A percentile compares a stretch with the other conserved stretches of the same genome.
Evolutionary conservation across 2,113 vertebrate species (phyloP).

Genomic region (Sigmodon hispidus): DNA sequence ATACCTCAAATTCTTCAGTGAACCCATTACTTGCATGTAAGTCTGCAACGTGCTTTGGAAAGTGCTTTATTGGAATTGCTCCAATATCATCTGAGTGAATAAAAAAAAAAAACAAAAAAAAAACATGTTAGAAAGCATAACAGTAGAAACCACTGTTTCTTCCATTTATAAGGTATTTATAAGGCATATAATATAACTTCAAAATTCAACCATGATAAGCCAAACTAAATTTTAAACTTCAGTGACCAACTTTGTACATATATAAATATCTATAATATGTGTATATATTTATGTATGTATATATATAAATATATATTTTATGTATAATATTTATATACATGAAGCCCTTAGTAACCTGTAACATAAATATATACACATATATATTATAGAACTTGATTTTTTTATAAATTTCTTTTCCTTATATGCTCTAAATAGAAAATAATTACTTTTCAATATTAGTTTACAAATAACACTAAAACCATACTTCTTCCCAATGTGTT

Average conservation of each 20-base stretch:
- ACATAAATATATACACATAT: too few relatives aligned
- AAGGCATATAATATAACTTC: conserved; percentile 20
- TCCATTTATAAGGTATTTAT: background rate
- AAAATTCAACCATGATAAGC: background rate
- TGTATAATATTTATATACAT: too few relatives aligned
- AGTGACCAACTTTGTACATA: background rate
- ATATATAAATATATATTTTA: too few relatives aligned
- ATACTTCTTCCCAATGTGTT: background rate
- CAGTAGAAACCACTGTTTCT: conserved; percentile 34
- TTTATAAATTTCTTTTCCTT: conserved; percentile 2
- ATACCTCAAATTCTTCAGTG: conserved; percentile 96
- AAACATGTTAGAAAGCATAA: conserved; percentile 72
- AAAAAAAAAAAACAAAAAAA: conserved; percentile 38
- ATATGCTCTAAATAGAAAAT: background rate
- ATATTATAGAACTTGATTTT: conserved; percentile 20
- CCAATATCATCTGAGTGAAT: conserved; percentile 89
- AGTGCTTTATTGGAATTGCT: conserved; percentile 92
- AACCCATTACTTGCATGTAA: conserved; percentile 94
- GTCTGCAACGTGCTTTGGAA: conserved; percentile 93
- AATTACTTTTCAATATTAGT: conserved; percentile 2
- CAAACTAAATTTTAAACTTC: background rate
- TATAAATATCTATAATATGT: too few relatives aligned
- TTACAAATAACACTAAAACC: conserved; percentile 13
- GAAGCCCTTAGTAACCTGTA: too few relatives aligned
- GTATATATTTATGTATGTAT: too few relatives aligned